Evolutionary conservation across 1,140 invertebrate species (phyloP), one percentile per base, ranked within the genome.

Genomic region (Ectropis grisescens): DNA sequence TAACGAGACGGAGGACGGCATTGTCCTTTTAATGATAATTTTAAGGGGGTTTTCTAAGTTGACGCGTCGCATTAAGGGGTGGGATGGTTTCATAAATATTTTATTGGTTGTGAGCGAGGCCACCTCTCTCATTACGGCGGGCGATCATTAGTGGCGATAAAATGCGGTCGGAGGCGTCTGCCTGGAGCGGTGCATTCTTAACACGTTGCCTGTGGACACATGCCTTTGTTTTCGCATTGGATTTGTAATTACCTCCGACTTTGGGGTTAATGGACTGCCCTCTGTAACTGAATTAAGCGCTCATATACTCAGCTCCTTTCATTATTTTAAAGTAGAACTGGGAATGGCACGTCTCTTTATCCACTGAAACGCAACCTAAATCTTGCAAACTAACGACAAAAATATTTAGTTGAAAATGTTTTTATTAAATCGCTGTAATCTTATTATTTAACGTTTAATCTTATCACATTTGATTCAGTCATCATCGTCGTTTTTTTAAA

Each of bases 71-170:
- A 76, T 70, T 76, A 70, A 41, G 45, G 29, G 33, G 28, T 33
- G 51, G 55, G 60, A 60, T 48, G 60, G 46, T 61, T 66, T 69
- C 66, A 72, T 72, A 75, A 76, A 76, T 72, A 76, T 64, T 62
- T 72, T 72, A 72, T 76, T 76, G 71, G 58, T 55, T 31, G 47
- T 49, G 61, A 50, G 39, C 37, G 33, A 47, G 59, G 54, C 47
- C 56, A 19, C 16, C 16, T 19, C 16, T 57, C 62, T 70, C 67
- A 70, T 69, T 71, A 71, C 56, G 39, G 39, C 35, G 37, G 53
- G 52, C 47, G 69, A 69, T 70, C 69, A 67, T 74, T 74, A 74
- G 64, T 52, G 51, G 39, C 51, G 64, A 70, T 69, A 69, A 65
- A 74, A 66, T 59, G 60, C 46, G 58, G 54, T 52, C 39, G 32